Evolutionary conservation across 2,888 invertebrate genomes (phyloP), one percentile per base, ranked within the genome.

Genomic region (Agrochola macilenta): DNA sequence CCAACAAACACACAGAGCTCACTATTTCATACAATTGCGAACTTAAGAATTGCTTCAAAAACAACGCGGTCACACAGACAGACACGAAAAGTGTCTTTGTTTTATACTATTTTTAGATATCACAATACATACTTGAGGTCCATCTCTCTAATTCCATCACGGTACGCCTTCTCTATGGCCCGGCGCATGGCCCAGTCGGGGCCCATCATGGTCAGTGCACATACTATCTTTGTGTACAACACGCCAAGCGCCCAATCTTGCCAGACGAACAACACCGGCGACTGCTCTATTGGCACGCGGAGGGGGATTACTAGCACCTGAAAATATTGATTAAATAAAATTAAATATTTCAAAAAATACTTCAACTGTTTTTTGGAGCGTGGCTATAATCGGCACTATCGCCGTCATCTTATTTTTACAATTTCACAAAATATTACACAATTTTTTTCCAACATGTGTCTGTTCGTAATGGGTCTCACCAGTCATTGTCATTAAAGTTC

Each of bases 191-290:
- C 98, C 98, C 99, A 99, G 96, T 99, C 99, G 12, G 99, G 99
- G 0, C 99, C 99, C 99, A 99, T 99, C 98, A 99, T 98, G 0
- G 99, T 99, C 43, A 99, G 97, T 0, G 99, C 99, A 91, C 99
- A 99, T 26, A 99, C 98, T 76, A 99, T 99, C 97, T 99, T 99
- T 2, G 99, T 99, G 93, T 99, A 99, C 0, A 99, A 97, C 20
- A 99, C 99, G 43, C 99, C 99, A 46, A 99, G 97, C 0, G 99
- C 99, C 99, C 99, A 99, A 95, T 99, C 99, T 89, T 99, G 98
- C 98, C 98, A 98, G 70, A 98, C 97, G 92, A 98, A 99, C 76
- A 98, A 96, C 54, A 98, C 98, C 0, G 98, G 99, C 12, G 99
- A 99, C 94, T 99, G 99, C 87, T 98, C 98, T 7, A 99, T 96